Conservation (phyloP, 2,888 invertebrate genomes). For the Polyploca ridens region DNA sequence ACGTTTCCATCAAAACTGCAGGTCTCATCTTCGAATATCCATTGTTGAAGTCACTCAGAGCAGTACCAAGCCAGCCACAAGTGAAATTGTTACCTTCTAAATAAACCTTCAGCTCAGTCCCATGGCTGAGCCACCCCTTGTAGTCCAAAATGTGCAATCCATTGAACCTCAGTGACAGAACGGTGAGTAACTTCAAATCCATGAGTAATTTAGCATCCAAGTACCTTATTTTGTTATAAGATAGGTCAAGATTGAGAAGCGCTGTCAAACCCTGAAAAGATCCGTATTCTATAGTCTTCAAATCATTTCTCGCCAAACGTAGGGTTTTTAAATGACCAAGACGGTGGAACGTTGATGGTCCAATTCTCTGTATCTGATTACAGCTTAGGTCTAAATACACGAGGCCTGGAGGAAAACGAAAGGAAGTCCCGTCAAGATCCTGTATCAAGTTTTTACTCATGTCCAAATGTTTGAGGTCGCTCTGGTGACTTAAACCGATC, state of each 20-base stretch:
- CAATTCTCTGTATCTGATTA: constrained; percentile 57
- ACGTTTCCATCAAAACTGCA: constrained; percentile 35
- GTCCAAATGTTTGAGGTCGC: constrained; percentile 54
- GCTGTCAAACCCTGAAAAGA: constrained; percentile 57
- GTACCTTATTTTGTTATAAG: constrained; percentile 53
- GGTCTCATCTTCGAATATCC: constrained; percentile 69
- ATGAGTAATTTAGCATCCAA: constrained; percentile 66
- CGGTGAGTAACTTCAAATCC: constrained; percentile 59
- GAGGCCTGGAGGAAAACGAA: constrained; percentile 57
- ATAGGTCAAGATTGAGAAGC: constrained; percentile 52
- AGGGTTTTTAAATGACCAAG: constrained; percentile 55
- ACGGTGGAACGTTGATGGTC: constrained; percentile 60
- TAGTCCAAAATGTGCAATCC: constrained; percentile 55
- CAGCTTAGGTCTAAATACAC: constrained; percentile 56
- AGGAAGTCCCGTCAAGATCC: constrained; percentile 51
- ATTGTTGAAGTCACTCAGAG: constrained; percentile 61
- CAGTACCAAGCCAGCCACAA: constrained; percentile 67
- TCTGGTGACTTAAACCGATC: constrained; percentile 57
- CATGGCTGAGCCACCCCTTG: constrained; percentile 64
- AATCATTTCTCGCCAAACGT: constrained; percentile 57
- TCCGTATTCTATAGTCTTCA: constrained; percentile 61
- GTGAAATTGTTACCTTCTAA: constrained; percentile 67
- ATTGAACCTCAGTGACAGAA: constrained; percentile 62
- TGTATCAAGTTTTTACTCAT: constrained; percentile 62
- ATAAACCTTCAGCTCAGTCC: constrained; percentile 53